phyloP scores from a whole-genome alignment of 2,797 vertebrate species.

The Petrocephalus schoutedeni region DNA sequence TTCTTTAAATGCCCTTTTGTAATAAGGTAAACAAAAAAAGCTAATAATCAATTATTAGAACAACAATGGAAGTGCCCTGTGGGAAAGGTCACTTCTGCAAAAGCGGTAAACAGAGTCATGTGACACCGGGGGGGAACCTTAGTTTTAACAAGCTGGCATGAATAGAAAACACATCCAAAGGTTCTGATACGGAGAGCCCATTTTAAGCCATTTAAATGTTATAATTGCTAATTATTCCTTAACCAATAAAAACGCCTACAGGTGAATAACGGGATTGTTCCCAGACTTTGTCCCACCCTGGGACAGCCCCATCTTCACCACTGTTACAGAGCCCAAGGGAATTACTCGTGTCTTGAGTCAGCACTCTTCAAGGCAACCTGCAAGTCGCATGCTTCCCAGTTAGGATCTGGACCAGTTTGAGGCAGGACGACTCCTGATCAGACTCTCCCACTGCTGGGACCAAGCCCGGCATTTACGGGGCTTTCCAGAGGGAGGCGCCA shows the following conservation, averaged over 20 bases:
- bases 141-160: background rate
- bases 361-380: background rate
- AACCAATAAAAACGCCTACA: background rate
- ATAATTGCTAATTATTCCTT: background rate
- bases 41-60: background rate
- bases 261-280: background rate
- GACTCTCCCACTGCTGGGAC: background rate
- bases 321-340: background rate
- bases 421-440: conserved; percentile 23
- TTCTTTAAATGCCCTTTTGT: background rate
- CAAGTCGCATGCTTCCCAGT: background rate
- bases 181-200: background rate
- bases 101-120: background rate
- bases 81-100: background rate
- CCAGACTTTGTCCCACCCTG: background rate
- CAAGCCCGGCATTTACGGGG: conserved; percentile 37
- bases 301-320: background rate
- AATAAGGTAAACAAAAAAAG: background rate
- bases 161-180: background rate
- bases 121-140: conserved; percentile 20
- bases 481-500: conserved; percentile 28
- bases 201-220: background rate
- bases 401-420: background rate
- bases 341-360: background rate
- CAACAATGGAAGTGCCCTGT: background rate